Percentiles rank a stretch among this genome's conserved stretches.
phyloP scores from a whole-genome alignment of 2,113 vertebrate species.

The Python bivittatus region DNA sequence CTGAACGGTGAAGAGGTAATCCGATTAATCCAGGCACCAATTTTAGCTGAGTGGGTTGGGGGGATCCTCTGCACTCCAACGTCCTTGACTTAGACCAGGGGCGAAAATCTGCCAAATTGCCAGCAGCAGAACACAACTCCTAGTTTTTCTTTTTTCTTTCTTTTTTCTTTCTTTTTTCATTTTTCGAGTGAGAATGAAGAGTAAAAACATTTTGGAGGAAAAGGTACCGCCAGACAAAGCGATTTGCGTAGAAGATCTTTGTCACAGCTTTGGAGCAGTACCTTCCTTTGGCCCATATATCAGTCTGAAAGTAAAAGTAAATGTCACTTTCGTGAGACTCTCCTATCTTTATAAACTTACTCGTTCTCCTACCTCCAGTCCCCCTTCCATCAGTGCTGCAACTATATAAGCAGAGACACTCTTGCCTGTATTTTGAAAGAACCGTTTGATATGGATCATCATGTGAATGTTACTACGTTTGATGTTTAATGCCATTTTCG shows the following conservation, averaged over 20 bases:
- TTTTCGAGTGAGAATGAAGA: not conserved
- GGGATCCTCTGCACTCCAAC: not conserved
- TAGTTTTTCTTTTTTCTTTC: not conserved
- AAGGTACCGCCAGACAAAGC: not conserved
- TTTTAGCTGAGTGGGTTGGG: not conserved
- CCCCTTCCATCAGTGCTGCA: not conserved
- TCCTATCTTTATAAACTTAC: rapidly evolving
- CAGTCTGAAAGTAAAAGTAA: slow-evolving; percentile 26
- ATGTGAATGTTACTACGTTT: not conserved
- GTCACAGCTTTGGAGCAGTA: not conserved
- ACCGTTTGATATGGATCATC: not conserved
- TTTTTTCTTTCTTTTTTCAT: not conserved
- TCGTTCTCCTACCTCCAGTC: not conserved
- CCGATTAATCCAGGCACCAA: no score
- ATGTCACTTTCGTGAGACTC: not conserved
- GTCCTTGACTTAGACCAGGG: not conserved
- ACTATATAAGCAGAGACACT: slow-evolving; percentile 48
- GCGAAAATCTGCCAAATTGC: not conserved
- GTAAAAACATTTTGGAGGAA: slow-evolving; percentile 2
- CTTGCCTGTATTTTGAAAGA: slow-evolving; percentile 30
- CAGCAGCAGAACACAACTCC: not conserved
- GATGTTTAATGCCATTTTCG: not conserved
- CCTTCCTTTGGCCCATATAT: not conserved
- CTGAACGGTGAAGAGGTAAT: not conserved
- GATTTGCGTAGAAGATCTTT: not conserved